Evolutionary conservation across 2,888 invertebrate species (phyloP).

Genomic region (Megamerina dolium): DNA sequence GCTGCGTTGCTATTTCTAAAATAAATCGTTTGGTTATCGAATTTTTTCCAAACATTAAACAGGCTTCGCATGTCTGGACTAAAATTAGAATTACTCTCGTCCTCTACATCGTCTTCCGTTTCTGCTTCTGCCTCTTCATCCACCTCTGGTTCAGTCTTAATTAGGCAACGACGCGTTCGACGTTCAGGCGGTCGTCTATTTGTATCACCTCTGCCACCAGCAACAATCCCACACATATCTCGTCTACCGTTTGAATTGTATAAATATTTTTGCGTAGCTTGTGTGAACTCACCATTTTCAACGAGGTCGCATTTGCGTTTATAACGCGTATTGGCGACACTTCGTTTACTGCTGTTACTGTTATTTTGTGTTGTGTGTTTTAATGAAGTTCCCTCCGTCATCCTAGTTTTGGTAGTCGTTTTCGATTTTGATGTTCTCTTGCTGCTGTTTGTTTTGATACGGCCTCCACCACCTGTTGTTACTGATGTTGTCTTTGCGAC

Average conservation of each 20-base stretch:
- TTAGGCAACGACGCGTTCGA: slow-evolving; percentile 39
- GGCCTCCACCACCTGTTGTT: slow-evolving; percentile 5
- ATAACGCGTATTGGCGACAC: slow-evolving; percentile 30
- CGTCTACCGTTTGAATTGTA: slow-evolving; percentile 1
- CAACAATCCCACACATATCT: background rate
- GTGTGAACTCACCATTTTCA: no score
- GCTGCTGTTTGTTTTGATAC: slow-evolving; percentile 5
- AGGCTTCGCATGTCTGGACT: slow-evolving; percentile 29
- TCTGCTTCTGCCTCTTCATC: slow-evolving; percentile 8
- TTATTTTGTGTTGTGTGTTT: no score
- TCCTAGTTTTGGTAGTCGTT: slow-evolving; percentile 21
- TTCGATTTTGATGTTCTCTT: slow-evolving; percentile 12
- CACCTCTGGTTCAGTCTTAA: slow-evolving; percentile 39
- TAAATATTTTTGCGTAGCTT: slow-evolving; percentile 10
- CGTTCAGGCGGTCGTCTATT: slow-evolving; percentile 27
- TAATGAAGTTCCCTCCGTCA: slow-evolving; percentile 14
- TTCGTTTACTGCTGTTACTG: slow-evolving; percentile 35
- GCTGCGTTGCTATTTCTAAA: slow-evolving; percentile 26
- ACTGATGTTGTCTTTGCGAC: slow-evolving; percentile 6
- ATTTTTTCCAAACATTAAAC: slow-evolving; percentile 29
- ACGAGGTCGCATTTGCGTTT: slow-evolving; percentile 12
- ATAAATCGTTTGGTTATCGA: slow-evolving; percentile 36
- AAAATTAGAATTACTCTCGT: slow-evolving; percentile 37
- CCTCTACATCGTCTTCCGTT: slow-evolving; percentile 18
- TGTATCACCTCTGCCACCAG: slow-evolving; percentile 11